A percentile compares a stretch with the other conserved stretches of the same genome.
Evolutionary conservation across 2,888 invertebrate species (phyloP).

Genomic region (Pseudococcus viburni): DNA sequence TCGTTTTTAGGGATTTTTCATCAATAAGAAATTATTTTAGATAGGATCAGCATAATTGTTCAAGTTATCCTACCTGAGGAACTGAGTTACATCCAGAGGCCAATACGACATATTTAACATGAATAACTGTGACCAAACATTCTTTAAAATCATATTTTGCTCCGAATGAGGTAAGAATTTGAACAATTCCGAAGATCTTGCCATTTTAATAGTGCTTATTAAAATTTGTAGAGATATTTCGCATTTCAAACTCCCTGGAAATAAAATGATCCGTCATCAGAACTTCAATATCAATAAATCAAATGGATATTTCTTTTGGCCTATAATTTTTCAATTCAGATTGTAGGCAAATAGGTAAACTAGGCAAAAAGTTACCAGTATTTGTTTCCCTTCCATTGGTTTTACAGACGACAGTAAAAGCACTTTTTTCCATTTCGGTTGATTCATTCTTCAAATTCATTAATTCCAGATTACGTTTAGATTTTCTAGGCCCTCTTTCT

Average conservation of each 20-base stretch:
- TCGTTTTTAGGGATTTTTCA: not conserved
- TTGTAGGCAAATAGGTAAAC: not conserved
- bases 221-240: constrained; percentile 69
- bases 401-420: constrained; percentile 25
- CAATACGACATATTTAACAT: constrained; percentile 69
- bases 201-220: constrained; percentile 68
- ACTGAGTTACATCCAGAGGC: constrained; percentile 68
- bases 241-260: constrained; percentile 64
- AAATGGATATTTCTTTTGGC: too few species aligned
- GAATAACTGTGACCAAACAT: constrained; percentile 69
- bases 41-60: too few species aligned
- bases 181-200: constrained; percentile 68
- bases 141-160: constrained; percentile 69
- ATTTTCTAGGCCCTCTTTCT: constrained; percentile 83
- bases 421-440: constrained; percentile 59
- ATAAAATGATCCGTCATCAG: too few species aligned
- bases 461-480: constrained; percentile 52
- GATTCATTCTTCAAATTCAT: constrained; percentile 23
- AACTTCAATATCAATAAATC: too few species aligned
- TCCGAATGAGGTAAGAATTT: constrained; percentile 67
- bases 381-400: not conserved
- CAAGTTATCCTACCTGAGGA: constrained; percentile 5
- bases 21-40: too few species aligned
- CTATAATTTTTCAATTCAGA: not conserved
- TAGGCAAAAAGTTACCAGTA: not conserved